These are phyloP conservation scores for Noctua janthina DNA, from an alignment of 2,888 invertebrate genomes.

Conservation along the genomic window DNA sequence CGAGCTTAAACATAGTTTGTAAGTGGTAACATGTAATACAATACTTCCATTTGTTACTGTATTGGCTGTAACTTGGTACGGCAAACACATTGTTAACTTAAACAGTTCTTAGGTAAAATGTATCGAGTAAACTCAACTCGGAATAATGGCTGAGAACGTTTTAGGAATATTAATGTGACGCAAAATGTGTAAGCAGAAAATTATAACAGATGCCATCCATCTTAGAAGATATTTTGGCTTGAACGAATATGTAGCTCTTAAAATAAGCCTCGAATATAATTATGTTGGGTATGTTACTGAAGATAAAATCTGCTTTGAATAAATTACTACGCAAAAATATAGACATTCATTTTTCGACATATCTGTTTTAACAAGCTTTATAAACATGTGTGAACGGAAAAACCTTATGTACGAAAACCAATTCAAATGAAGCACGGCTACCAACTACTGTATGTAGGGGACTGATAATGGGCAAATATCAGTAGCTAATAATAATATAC, in stretches of 20 bases:
- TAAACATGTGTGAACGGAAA: constrained; percentile 8
- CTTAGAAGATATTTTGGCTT: constrained; percentile 53
- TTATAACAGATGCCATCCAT: constrained; percentile 71
- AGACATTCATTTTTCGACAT: constrained; percentile 6
- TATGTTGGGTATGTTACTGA: constrained; percentile 35
- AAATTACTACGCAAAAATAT: constrained; percentile 38
- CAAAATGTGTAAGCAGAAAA: constrained; percentile 73
- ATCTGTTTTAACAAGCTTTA: constrained; percentile 24
- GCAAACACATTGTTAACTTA: constrained; percentile 75
- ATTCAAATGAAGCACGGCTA: neutral
- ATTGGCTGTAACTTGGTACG: constrained; percentile 76
- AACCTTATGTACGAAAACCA: neutral
- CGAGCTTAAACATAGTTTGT: constrained; percentile 74
- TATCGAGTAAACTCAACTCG: constrained; percentile 74
- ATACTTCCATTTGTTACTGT: constrained; percentile 81
- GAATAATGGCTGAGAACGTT: constrained; percentile 79
- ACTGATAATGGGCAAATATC: neutral
- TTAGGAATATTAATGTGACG: constrained; percentile 82
- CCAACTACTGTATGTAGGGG: neutral
- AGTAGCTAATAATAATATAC: neutral
- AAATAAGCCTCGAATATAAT: constrained; percentile 50
- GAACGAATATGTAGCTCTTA: constrained; percentile 40
- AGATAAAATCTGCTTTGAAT: constrained; percentile 48
- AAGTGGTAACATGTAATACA: constrained; percentile 80
- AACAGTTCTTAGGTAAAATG: constrained; percentile 71